phyloP scores from a whole-genome alignment of 2,888 invertebrate species.

The Chrysina gloriosa region DNA sequence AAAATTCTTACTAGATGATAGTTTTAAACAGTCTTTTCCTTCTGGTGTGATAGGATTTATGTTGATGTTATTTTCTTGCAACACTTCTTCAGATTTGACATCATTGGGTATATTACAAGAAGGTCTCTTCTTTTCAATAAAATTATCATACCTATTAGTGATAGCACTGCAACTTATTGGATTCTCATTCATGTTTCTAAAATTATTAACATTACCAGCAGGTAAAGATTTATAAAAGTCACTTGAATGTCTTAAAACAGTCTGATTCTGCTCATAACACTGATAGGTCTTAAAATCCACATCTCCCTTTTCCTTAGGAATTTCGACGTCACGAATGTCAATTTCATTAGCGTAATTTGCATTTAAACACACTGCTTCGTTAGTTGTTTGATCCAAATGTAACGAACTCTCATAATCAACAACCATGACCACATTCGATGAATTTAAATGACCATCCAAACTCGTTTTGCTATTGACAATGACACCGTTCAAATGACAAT shows the following conservation, averaged over 20 bases:
- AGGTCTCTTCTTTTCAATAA: not conserved
- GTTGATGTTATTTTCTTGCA: not conserved
- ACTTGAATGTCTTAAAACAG: slow-evolving; percentile 50
- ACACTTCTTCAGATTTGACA: not conserved
- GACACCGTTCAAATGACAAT: slow-evolving; percentile 39
- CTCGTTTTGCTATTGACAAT: slow-evolving; percentile 35
- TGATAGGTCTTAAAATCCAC: slow-evolving; percentile 20
- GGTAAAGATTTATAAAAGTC: slow-evolving; percentile 46
- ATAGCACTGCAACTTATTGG: slow-evolving; percentile 15
- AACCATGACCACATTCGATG: slow-evolving; percentile 33
- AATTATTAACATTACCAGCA: slow-evolving; percentile 16
- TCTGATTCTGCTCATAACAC: slow-evolving; percentile 43
- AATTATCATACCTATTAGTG: slow-evolving; percentile 9
- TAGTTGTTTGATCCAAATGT: slow-evolving; percentile 24
- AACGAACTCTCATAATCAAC: slow-evolving; percentile 33
- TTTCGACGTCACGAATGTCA: slow-evolving; percentile 1
- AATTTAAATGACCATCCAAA: slow-evolving; percentile 10
- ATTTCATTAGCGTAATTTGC: slow-evolving; percentile 1
- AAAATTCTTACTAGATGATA: slow-evolving; percentile 51
- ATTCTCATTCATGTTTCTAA: slow-evolving; percentile 22
- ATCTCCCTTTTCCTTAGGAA: slow-evolving; percentile 11
- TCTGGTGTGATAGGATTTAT: not conserved
- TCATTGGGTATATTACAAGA: not conserved
- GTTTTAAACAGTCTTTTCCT: slow-evolving; percentile 1
- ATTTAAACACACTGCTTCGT: slow-evolving; percentile 21